Evolutionary conservation across 2,113 vertebrate genomes (phyloP), one percentile per base, ranked within the genome.

Genomic region (Ptilonorhynchus violaceus): DNA sequence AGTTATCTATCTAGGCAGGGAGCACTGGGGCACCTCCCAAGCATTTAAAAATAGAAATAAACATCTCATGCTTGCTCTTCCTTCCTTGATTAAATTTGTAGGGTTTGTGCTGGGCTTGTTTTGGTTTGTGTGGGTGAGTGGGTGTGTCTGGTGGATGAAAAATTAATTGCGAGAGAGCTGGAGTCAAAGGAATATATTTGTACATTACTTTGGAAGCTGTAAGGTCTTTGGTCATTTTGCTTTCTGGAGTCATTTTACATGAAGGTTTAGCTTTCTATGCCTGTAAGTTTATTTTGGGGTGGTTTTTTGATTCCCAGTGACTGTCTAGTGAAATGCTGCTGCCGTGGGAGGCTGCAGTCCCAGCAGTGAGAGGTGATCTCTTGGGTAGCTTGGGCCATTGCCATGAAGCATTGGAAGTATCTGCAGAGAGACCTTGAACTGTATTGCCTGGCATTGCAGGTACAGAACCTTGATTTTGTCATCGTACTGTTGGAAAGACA

Each of bases 41-140:
- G 53, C 50, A 53, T 82, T 94, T 97, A 96, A 96, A 97, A 97
- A 97, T 96, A 97, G 93, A 95, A 91, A 66, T 92, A 96, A 95
- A 93, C 91, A 79, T 93, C 81, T 93, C 70, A 27, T 68, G 30
- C 77, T 76, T 1, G 19, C 46, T 95, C 58, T 96, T 96, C 78
- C 77, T 95, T 96, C 92, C 87, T 88, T 94, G 89, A 95, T 96
- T 91, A 91, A 96, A 69, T 92, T 75, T 73, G 18, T 31, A 69
- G 77, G 44, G 77, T 88, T 95, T 89, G 67, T 78, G 79, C 85
- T 91, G 76, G 59, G 68, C 86, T 94, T 93, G 86, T 92, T 96
- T 96, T 91, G 83, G 92, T 95, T 93, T 95, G 92, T 96, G 96
- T 95, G 91, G 87, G 91, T 88, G 92, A 85, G 37, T 72, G 84